phyloP scores from a whole-genome alignment of 2,888 invertebrate species.

The Chrysotoxum bicinctum region DNA sequence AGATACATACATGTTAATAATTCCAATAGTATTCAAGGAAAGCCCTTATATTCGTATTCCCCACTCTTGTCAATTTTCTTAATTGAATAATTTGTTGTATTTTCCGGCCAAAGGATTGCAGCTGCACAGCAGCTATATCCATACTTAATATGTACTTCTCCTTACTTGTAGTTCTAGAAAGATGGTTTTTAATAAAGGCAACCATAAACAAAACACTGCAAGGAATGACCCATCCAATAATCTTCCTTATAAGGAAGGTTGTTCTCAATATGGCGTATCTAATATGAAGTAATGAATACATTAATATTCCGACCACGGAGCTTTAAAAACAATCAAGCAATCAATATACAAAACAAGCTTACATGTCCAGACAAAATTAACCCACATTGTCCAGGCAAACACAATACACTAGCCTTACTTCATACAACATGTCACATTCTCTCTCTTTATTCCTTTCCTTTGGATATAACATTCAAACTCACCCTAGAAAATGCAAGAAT shows the following conservation, averaged over 20 bases:
- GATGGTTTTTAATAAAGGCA: background rate
- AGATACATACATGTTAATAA: too few species aligned
- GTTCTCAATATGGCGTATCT: background rate
- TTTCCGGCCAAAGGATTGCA: background rate
- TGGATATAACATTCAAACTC: background rate
- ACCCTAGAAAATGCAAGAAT: background rate
- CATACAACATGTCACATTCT: too few species aligned
- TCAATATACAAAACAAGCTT: background rate
- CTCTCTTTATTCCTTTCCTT: background rate
- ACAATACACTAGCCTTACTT: background rate
- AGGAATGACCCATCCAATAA: background rate
- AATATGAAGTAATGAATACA: constrained; percentile 7
- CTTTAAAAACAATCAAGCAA: constrained; percentile 6
- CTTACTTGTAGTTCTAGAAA: background rate
- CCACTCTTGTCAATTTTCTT: too few species aligned
- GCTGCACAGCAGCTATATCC: background rate
- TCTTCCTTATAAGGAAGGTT: background rate
- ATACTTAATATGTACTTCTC: background rate
- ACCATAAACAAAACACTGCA: background rate
- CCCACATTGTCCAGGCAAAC: background rate
- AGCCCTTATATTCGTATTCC: too few species aligned
- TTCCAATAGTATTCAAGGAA: too few species aligned
- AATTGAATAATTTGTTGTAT: background rate
- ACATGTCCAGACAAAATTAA: background rate
- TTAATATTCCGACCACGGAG: background rate